Base-by-base conservation (phyloP, 2,888 invertebrate genomes). In the Pilophorus perplexus region DNA sequence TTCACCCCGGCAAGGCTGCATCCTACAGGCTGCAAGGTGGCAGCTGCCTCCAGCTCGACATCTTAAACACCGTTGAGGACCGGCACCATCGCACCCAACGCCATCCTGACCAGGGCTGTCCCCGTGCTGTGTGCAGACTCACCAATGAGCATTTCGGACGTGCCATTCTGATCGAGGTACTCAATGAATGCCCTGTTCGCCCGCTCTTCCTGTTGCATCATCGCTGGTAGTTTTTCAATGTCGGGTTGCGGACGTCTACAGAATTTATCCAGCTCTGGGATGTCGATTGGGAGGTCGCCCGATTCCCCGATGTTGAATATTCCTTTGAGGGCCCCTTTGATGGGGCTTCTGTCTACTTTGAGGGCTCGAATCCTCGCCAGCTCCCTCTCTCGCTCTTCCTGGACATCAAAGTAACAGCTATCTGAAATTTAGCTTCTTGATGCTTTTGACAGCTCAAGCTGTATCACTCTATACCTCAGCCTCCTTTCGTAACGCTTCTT, bases 121-220 rank as follows among this genome's bases (percentile, higher is more conserved):
- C n/a, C n/a, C n/a, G n/a, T n/a, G n/a, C n/a, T n/a, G n/a, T n/a
- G n/a, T n/a, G n/a, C n/a, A n/a, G 14, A 14, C 55, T 42, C 23
- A 62, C 62, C 62, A 18, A 64, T 64, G 1, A 64, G 16, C 64
- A 64, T 54, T 20, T 64, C 64, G 8, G 64, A 64, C 4, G 52
- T 37, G 2, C 64, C 64, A 18, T 54, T 64, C 42, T 64, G 64
- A 25, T 64, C 64, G 14, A 64, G 38, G 40, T 64, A 64, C 1
- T 64, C 64, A 10, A 64, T 23, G 27, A 64, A 64, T n/a, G 38
- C 64, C 14, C 64, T 37, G 27, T 52, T 54, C 2, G 64, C 52
- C 52, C 18, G 42, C 18, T 64, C 64, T 18, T 64, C 64, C 22
- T 54, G 50, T 38, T 64, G 64, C 64, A 64, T 52, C 40, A 40